These are phyloP conservation scores for Saguinus midas DNA, from an alignment of 2,113 vertebrate genomes.

Conservation along the genomic window DNA sequence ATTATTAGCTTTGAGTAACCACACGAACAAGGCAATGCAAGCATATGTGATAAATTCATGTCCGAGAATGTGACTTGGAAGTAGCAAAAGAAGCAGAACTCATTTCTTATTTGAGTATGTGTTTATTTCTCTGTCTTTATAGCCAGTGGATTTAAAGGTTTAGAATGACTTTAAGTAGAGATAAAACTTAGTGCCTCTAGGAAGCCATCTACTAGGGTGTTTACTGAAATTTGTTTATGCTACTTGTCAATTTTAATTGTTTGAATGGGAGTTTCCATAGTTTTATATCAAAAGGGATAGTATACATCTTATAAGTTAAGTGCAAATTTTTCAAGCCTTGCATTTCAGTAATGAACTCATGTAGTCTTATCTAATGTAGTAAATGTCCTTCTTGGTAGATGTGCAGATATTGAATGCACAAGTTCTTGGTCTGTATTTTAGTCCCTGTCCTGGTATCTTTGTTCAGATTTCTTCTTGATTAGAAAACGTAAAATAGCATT, in stretches of 20 bases:
- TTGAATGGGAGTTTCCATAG: not conserved
- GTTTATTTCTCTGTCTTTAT: not conserved
- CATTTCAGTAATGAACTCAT: not conserved
- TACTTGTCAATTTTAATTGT: not conserved
- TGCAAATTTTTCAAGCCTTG: not conserved
- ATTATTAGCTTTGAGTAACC: conserved; percentile 11
- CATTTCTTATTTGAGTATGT: not conserved
- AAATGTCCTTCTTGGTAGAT: not conserved
- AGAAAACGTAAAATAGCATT: not conserved
- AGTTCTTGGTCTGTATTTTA: not conserved
- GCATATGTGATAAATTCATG: not conserved
- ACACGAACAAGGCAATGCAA: not conserved
- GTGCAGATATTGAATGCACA: not conserved
- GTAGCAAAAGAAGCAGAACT: not conserved
- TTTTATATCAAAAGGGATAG: not conserved
- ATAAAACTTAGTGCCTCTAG: not conserved
- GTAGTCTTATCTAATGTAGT: not conserved
- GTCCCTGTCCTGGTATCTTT: not conserved
- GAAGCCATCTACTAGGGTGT: not conserved
- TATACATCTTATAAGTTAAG: not conserved
- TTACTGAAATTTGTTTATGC: not conserved
- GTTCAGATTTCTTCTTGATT: not conserved
- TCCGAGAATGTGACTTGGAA: not conserved
- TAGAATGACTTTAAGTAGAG: not conserved
- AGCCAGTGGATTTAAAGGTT: not conserved